These are phyloP conservation scores for Natrix natrix DNA, from an alignment of 2,797 vertebrate species.

Conservation along the genomic window DNA sequence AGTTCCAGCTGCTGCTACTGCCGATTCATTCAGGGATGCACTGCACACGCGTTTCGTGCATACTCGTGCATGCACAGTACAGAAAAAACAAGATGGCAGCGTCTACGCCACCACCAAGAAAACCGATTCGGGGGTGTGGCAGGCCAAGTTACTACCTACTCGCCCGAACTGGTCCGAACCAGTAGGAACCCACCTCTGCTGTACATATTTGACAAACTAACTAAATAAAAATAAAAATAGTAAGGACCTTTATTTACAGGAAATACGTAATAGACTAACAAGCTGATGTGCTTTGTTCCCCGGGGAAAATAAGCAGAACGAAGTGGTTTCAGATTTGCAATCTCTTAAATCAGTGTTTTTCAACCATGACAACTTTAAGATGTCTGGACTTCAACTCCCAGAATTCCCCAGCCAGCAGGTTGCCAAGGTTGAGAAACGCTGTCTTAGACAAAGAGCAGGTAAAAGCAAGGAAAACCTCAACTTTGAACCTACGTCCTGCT, in stretches of 20 bases:
- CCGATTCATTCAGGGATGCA: no score
- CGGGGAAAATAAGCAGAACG: not conserved
- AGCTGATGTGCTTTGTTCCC: not conserved
- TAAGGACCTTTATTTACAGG: not conserved
- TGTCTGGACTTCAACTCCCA: not conserved
- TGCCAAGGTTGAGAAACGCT: not conserved
- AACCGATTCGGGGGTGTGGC: no score
- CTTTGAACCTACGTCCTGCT: not conserved
- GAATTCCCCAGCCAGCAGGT: not conserved
- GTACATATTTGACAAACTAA: no score
- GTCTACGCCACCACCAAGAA: no score
- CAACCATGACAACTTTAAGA: not conserved
- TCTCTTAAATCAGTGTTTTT: not conserved
- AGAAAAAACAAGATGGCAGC: no score
- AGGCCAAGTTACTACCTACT: no score
- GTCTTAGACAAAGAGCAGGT: not conserved
- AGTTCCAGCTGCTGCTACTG: no score
- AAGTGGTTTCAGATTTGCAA: not conserved
- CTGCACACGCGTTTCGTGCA: no score
- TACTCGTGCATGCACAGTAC: no score
- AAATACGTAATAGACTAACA: not conserved
- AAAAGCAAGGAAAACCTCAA: not conserved
- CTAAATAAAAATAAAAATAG: no score
- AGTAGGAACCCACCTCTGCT: no score
- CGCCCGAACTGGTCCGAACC: no score